Base-by-base conservation (phyloP, 2,888 invertebrate species). In the Diarsia dahlii region DNA sequence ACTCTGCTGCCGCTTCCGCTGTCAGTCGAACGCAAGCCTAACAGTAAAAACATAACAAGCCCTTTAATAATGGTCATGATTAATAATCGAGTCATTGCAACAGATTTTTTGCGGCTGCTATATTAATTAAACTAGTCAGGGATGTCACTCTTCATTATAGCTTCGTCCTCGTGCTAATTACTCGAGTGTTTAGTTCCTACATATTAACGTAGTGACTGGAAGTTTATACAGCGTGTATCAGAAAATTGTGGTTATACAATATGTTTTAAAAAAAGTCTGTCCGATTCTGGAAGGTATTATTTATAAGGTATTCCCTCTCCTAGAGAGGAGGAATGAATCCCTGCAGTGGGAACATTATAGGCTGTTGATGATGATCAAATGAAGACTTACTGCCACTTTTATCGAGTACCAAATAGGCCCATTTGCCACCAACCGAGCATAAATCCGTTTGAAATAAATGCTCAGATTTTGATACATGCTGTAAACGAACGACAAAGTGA, bases 141-240 rank as follows among this genome's bases (percentile, higher is more conserved):
- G 54, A 56, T 71, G 83, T 78, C 82, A 80, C 18, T 87, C 81
- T 74, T 78, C 52, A 78, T 87, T 77, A 78, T 75, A 71, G 39
- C 46, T 78, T 23, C 54, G 84, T 71, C 87, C 86, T 88, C 84
- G 88, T 63, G 50, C 79, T 84, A 84, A 84, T 84, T 83, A 84
- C 64, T 39, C 54, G 18, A 72, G 54, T 63, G 80, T 72, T 78
- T 78, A 71, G 65, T 74, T 80, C 77, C 74, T 76, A 50, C 48
- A 23, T 62, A 28, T 68, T 73, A 65, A 81, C 81, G 56, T 12
- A 10, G 12, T 75, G 71, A 82, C 54, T 71, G 9, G 20, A 28
- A 45, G 54, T 46, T 52, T 73, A 52, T 54, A 45, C 63, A 63
- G 63, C 45, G n/a, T 63, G 63, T 63, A 6, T 45, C n/a, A 39